Percentiles rank a stretch among this genome's conserved stretches.
Conservation (phyloP, 2,113 vertebrate genomes). For the Perca fluviatilis region DNA sequence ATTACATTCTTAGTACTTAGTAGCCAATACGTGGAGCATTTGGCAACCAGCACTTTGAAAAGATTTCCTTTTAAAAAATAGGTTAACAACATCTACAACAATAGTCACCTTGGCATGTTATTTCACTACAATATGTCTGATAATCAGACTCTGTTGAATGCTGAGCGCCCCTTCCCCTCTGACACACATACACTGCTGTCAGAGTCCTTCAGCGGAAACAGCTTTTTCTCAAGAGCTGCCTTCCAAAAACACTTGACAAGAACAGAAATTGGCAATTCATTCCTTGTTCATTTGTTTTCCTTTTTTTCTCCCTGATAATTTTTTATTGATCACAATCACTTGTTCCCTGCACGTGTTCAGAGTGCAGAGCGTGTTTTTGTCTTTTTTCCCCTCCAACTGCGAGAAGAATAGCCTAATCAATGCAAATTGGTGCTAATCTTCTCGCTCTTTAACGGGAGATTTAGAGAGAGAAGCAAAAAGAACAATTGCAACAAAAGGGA, state of each 20-base stretch:
- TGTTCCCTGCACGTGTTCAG: slow-evolving; percentile 73
- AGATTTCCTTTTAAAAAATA: background rate
- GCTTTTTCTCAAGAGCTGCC: slow-evolving; percentile 71
- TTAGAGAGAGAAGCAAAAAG: slow-evolving; percentile 38
- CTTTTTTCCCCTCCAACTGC: slow-evolving; percentile 29
- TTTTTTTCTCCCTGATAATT: slow-evolving; percentile 8
- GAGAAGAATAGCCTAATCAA: slow-evolving; percentile 74
- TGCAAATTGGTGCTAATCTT: slow-evolving; percentile 69
- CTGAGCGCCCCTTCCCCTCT: slow-evolving; percentile 7
- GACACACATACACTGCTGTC: slow-evolving; percentile 21
- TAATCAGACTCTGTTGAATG: slow-evolving; percentile 41
- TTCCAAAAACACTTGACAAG: slow-evolving; percentile 71
- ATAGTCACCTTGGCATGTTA: background rate
- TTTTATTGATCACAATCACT: slow-evolving; percentile 77
- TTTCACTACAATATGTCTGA: background rate
- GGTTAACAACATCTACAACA: background rate
- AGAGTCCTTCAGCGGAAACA: slow-evolving; percentile 63
- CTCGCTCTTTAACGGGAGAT: slow-evolving; percentile 48
- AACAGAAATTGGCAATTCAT: slow-evolving; percentile 77
- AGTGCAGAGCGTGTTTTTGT: slow-evolving; percentile 62
- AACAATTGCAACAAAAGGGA: slow-evolving; percentile 43
- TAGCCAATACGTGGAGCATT: background rate
- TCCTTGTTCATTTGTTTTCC: slow-evolving; percentile 51
- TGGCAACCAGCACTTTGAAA: background rate
- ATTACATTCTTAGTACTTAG: background rate